phyloP scores from a whole-genome alignment of 2,888 invertebrate genomes.

The Aspidiotus rigidus region DNA sequence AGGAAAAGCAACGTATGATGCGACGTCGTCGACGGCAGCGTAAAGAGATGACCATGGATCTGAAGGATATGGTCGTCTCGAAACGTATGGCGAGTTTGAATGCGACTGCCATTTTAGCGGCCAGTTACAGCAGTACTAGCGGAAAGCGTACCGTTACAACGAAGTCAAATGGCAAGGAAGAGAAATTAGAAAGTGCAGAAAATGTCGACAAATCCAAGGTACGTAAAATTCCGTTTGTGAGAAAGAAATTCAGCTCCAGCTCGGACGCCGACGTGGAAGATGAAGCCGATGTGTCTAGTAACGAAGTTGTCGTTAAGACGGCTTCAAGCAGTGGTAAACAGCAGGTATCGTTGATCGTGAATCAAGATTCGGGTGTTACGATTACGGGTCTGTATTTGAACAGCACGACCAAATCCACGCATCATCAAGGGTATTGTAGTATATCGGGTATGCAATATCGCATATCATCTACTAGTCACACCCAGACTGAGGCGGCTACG shows the following conservation, averaged over 20 bases:
- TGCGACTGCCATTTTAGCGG: slow-evolving; percentile 80
- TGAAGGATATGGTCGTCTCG: slow-evolving; percentile 77
- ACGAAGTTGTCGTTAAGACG: slow-evolving; percentile 19
- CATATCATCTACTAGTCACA: slow-evolving; percentile 76
- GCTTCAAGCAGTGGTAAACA: slow-evolving; percentile 33
- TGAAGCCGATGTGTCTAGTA: slow-evolving; percentile 39
- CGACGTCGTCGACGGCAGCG: slow-evolving; percentile 23
- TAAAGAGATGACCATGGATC: slow-evolving; percentile 37
- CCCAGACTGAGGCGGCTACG: slow-evolving; percentile 74
- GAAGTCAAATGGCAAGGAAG: slow-evolving; percentile 35
- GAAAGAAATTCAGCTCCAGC: slow-evolving; percentile 28
- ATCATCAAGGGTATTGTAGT: slow-evolving; percentile 73
- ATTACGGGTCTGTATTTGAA: slow-evolving; percentile 77
- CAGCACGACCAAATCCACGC: slow-evolving; percentile 62
- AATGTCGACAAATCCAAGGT: not conserved
- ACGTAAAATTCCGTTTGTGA: slow-evolving; percentile 21
- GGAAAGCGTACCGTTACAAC: slow-evolving; percentile 17
- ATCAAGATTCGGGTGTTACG: slow-evolving; percentile 78
- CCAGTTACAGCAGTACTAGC: slow-evolving; percentile 53
- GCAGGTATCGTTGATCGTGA: slow-evolving; percentile 58
- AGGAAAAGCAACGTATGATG: slow-evolving; percentile 20
- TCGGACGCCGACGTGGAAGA: slow-evolving; percentile 47
- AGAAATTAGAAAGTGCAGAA: slow-evolving; percentile 23
- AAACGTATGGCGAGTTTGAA: slow-evolving; percentile 87
- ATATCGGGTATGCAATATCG: slow-evolving; percentile 78